phyloP scores from a whole-genome alignment of 2,888 invertebrate genomes.

The Mycalesis mineus region DNA sequence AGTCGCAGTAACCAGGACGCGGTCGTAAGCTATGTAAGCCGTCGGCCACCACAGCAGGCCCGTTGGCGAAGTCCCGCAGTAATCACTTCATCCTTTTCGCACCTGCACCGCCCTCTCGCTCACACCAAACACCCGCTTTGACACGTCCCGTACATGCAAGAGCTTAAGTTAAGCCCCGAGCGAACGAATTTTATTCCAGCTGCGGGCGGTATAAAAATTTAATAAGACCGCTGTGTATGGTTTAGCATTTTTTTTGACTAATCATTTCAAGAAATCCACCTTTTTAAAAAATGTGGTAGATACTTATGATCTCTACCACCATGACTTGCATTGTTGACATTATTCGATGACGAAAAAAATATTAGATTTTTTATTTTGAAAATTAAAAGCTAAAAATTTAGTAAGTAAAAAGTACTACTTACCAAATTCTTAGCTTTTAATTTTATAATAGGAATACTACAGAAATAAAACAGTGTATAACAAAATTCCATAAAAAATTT shows the following conservation, averaged over 20 bases:
- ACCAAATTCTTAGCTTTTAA: too few relatives aligned
- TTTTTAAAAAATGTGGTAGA: not conserved
- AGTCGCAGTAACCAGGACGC: conserved; percentile 40
- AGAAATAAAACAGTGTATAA: too few relatives aligned
- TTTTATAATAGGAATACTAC: too few relatives aligned
- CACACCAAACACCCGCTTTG: conserved; percentile 36
- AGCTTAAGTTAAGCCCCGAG: conserved; percentile 38
- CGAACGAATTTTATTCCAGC: conserved; percentile 40
- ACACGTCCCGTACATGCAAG: conserved; percentile 40
- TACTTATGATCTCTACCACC: too few relatives aligned
- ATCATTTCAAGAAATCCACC: conserved; percentile 1
- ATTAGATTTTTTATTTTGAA: too few relatives aligned
- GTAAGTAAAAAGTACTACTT: too few relatives aligned
- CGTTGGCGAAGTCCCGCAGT: conserved; percentile 39
- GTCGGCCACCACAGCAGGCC: conserved; percentile 46
- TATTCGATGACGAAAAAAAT: not conserved
- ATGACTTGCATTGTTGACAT: not conserved
- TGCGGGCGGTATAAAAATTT: conserved; percentile 44
- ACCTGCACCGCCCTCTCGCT: conserved; percentile 28
- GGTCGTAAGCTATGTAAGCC: conserved; percentile 43
- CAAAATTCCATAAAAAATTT: too few relatives aligned
- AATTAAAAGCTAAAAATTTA: too few relatives aligned
- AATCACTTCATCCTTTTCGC: conserved; percentile 26
- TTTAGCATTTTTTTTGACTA: conserved; percentile 9
- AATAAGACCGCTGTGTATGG: conserved; percentile 37